Evolutionary conservation across 92 coral and sea anemone species (phyloP).

Genomic region (Actinostola sp.): DNA sequence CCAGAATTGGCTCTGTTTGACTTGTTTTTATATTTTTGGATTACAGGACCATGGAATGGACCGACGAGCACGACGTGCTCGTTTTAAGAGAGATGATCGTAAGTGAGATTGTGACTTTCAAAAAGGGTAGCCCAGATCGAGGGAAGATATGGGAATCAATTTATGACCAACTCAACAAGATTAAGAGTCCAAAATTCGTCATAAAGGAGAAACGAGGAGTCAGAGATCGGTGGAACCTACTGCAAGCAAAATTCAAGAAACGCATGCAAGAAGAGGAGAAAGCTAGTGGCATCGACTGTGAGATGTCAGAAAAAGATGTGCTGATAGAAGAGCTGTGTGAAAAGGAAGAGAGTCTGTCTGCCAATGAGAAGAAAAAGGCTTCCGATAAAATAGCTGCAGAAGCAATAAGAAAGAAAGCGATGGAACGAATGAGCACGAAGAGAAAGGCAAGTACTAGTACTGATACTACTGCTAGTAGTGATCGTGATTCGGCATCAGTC

Average conservation of each 20-base stretch:
- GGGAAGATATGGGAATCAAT: slow-evolving; percentile 53
- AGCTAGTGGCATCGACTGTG: slow-evolving; percentile 63
- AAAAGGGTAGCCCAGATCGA: slow-evolving; percentile 67
- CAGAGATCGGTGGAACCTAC: slow-evolving; percentile 53
- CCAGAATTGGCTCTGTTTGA: too few relatives aligned
- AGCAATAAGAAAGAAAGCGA: slow-evolving; percentile 47
- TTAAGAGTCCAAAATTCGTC: slow-evolving; percentile 37
- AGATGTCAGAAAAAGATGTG: slow-evolving; percentile 56
- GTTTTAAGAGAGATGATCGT: slow-evolving; percentile 49
- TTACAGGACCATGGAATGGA: slow-evolving; percentile 42
- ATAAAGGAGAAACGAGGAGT: slow-evolving; percentile 58
- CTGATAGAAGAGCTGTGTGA: slow-evolving; percentile 58
- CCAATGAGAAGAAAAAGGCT: slow-evolving; percentile 41
- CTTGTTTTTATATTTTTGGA: too few relatives aligned
- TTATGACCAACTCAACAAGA: slow-evolving; percentile 35
- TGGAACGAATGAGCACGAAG: slow-evolving; percentile 52
- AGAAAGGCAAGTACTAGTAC: too few relatives aligned
- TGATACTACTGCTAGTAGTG: too few relatives aligned
- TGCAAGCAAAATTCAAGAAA: slow-evolving; percentile 50
- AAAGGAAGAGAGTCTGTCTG: slow-evolving; percentile 39
- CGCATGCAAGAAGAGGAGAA: slow-evolving; percentile 52
- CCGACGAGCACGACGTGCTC: slow-evolving; percentile 51
- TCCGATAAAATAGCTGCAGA: slow-evolving; percentile 59
- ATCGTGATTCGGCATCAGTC: too few relatives aligned
- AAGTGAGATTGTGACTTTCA: slow-evolving; percentile 41